Evolutionary conservation across 2,888 invertebrate species (phyloP).

Genomic region (Acleris literana): DNA sequence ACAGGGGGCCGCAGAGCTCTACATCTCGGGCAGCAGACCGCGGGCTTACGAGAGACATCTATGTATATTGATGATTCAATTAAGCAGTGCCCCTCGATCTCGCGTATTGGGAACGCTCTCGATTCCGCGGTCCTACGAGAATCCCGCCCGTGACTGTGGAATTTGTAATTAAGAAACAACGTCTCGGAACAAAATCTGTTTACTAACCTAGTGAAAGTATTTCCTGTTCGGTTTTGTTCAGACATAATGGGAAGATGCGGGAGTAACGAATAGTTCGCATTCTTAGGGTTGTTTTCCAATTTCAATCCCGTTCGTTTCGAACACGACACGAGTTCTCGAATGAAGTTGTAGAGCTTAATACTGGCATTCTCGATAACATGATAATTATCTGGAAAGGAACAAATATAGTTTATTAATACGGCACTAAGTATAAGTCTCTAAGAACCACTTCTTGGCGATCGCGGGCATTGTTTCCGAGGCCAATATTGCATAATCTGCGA

Average conservation of each 20-base stretch:
- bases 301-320: not conserved
- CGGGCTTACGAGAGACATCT: constrained; percentile 47
- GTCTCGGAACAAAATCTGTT: constrained; percentile 68
- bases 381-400: no score
- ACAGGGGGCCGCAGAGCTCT: constrained; percentile 41
- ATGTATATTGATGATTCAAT: constrained; percentile 76
- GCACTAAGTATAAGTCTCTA: no score
- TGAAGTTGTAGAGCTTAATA: not conserved
- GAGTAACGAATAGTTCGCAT: constrained; percentile 51
- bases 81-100: constrained; percentile 62
- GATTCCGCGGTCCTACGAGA: constrained; percentile 45
- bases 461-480: no score
- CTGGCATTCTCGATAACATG: no score
- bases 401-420: no score
- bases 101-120: constrained; percentile 51
- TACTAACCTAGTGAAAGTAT: constrained; percentile 60
- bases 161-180: constrained; percentile 76
- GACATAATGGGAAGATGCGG: constrained; percentile 46
- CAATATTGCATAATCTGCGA: no score
- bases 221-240: constrained; percentile 51
- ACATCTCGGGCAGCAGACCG: constrained; percentile 51
- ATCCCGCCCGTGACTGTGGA: constrained; percentile 63
- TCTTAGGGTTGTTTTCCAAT: constrained; percentile 43
- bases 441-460: no score
- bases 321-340: not conserved